phyloP scores from a whole-genome alignment of 2,888 invertebrate species.

The Athetis lepigone region DNA sequence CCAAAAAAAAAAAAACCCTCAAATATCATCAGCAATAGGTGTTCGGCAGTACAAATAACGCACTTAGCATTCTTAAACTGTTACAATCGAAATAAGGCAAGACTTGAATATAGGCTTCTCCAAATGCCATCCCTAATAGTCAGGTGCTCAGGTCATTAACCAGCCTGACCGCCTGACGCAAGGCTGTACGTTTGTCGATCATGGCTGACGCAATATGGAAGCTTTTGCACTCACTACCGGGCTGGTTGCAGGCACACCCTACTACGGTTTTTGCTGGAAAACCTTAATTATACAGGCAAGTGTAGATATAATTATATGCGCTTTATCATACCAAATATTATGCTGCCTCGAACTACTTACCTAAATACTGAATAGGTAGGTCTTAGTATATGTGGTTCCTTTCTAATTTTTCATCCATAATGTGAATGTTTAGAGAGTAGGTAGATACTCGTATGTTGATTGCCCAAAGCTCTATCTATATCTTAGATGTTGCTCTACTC shows the following conservation, averaged over 20 bases:
- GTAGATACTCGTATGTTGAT: too few species aligned
- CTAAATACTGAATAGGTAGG: not conserved
- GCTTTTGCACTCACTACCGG: constrained; percentile 70
- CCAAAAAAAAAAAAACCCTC: too few species aligned
- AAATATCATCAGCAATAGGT: too few species aligned
- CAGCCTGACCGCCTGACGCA: constrained; percentile 37
- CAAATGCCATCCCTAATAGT: not conserved
- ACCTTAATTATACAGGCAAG: constrained; percentile 38
- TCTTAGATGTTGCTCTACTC: too few species aligned
- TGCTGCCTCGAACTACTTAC: not conserved
- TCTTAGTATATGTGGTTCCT: not conserved
- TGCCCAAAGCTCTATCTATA: too few species aligned
- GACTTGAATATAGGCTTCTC: not conserved
- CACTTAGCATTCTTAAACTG: not conserved
- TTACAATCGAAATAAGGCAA: not conserved
- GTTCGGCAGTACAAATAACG: not conserved
- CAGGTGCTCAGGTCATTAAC: not conserved
- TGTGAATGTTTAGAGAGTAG: too few species aligned
- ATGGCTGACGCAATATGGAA: constrained; percentile 77
- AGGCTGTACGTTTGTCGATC: constrained; percentile 40
- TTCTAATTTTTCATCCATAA: too few species aligned
- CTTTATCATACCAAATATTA: constrained; percentile 24
- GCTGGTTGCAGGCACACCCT: constrained; percentile 35
- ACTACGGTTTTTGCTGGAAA: constrained; percentile 42
- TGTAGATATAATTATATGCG: constrained; percentile 31